Base-by-base conservation (phyloP, 1,140 invertebrate genomes). In the Platorchestia sp. region DNA sequence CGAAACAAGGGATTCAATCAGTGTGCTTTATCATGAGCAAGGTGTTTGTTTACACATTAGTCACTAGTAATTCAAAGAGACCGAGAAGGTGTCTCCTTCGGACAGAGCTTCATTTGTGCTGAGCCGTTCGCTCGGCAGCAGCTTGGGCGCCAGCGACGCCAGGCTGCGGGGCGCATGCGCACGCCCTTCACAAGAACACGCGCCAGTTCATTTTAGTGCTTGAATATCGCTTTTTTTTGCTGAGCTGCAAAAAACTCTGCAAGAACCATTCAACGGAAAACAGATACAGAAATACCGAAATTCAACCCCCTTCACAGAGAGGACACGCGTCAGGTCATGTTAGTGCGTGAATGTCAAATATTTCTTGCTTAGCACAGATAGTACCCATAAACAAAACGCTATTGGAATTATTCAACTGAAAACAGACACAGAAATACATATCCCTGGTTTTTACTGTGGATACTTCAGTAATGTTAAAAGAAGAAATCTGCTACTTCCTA, bases 1-100 rank as follows among this genome's bases (percentile, higher is more conserved):
- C 36, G 59, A 75, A 75, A 75, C 59, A 75, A 10, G 59, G 59
- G 59, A 75, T 75, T 75, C 59, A 75, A 75, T 75, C 59, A 75
- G 36, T 75, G 59, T 75, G 10, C 59, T 75, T 75, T 75, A 75
- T 75, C 59, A 36, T 36, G 27, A 36, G 59, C 59, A 75, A 75
- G 59, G 59, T 75, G 59, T 75, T 75, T 75, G 59, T 75, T 75
- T 75, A 75, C 59, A 75, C 59, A 75, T 75, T 75, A 75, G 59
- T 75, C 59, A 75, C 59, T 10, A 75, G 59, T 75, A 75, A 75
- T 75, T 75, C 36, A 75, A 75, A 75, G 59, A 75, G 59, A 75
- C 59, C 59, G 36, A 75, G 59, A 75, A 75, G 59, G 59, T 75
- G 59, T 75, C 59, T 75, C 59, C 59, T 75, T 36, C 10, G 27